Percentiles rank a stretch among this genome's conserved stretches.
phyloP scores from a whole-genome alignment of 2,113 vertebrate genomes.

The Loxodonta africana region DNA sequence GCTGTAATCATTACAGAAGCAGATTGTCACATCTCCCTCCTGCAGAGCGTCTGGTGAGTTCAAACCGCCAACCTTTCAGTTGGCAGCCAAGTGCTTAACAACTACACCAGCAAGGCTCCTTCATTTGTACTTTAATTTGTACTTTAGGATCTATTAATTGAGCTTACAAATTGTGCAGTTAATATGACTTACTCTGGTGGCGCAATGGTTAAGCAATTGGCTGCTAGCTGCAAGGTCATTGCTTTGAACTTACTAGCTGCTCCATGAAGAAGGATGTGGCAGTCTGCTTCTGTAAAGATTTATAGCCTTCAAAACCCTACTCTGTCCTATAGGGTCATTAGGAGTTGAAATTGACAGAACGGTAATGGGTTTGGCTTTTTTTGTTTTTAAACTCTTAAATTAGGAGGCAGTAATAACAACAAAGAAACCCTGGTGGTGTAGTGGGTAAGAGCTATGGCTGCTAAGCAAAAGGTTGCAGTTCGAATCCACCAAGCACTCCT shows the following conservation, averaged over 20 bases:
- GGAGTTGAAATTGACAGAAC: background rate
- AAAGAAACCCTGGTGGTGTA: background rate
- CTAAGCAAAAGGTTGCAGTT: background rate
- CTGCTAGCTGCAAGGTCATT: background rate
- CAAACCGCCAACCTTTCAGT: no score
- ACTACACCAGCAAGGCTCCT: no score
- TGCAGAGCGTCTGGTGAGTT: no score
- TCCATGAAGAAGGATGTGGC: background rate
- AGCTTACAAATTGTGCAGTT: background rate
- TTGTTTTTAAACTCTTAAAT: background rate
- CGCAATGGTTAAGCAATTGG: background rate
- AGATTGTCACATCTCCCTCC: no score
- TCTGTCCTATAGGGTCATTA: background rate
- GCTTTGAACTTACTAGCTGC: background rate
- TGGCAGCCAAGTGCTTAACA: no score
- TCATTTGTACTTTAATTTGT: no score
- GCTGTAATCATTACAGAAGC: no score
- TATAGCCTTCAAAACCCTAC: no score
- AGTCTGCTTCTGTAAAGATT: background rate
- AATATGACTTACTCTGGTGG: background rate
- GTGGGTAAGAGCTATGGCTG: background rate
- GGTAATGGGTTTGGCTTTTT: background rate
- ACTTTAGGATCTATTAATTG: background rate
- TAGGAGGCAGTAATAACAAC: background rate
- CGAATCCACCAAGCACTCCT: background rate